phyloP scores from a whole-genome alignment of 92 coral and sea anemone genomes.

The Metridium senile region DNA sequence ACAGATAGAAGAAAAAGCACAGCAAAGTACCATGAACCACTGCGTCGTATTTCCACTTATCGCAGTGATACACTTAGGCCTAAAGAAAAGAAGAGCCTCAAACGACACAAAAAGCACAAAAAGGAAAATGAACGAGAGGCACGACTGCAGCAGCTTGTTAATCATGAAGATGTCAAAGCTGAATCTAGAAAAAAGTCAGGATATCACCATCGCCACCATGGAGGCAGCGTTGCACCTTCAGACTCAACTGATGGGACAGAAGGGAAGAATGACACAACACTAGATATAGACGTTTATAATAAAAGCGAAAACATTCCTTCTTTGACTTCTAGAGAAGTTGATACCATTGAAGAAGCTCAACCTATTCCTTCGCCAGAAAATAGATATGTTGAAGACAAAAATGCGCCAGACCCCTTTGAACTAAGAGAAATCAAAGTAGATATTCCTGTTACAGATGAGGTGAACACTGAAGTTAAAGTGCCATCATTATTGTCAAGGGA shows the following conservation, averaged over 20 bases:
- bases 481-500: background rate
- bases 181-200: slow-evolving; percentile 1
- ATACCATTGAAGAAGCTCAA: background rate
- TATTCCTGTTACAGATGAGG: background rate
- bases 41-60: slow-evolving; percentile 53
- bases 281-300: background rate
- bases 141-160: slow-evolving; percentile 10
- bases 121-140: slow-evolving; percentile 35
- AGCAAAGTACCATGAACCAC: slow-evolving; percentile 65
- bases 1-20: slow-evolving; percentile 60
- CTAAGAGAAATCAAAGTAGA: background rate
- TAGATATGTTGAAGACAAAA: background rate
- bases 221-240: background rate
- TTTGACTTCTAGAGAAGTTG: slow-evolving; percentile 7
- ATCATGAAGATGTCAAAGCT: slow-evolving; percentile 17
- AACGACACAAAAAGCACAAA: slow-evolving; percentile 41
- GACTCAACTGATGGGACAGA: background rate
- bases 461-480: background rate
- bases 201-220: background rate
- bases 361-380: background rate
- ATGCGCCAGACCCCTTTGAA: background rate
- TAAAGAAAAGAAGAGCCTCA: slow-evolving; percentile 35
- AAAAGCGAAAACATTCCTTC: background rate
- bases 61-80: slow-evolving; percentile 21
- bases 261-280: background rate